Percentiles rank a stretch among this genome's conserved stretches.
Conservation (phyloP, 2,113 vertebrate genomes). For the Phycodurus eques region DNA sequence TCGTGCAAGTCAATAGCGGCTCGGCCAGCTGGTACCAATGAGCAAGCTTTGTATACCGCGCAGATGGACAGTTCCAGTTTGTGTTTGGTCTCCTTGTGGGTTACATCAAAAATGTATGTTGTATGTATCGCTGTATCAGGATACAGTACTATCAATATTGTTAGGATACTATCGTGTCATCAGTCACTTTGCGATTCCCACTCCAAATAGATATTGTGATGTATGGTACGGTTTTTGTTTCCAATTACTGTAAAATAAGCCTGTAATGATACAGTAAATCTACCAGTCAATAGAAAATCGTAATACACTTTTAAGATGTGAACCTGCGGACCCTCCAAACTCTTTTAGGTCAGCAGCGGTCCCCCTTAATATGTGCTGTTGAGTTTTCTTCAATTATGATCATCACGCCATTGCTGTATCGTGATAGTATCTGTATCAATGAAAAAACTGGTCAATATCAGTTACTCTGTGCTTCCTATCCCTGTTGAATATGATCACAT, state of each 20-base stretch:
- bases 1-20: slow-evolving; percentile 53
- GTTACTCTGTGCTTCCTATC: background rate
- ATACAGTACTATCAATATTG: background rate
- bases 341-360: no score
- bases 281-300: no score
- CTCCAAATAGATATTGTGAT: no score
- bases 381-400: background rate
- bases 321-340: no score
- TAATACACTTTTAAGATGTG: no score
- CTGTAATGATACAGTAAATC: no score
- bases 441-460: background rate
- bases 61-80: slow-evolving; percentile 39
- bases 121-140: background rate
- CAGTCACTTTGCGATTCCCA: no score
- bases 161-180: background rate
- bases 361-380: background rate
- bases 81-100: background rate
- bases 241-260: no score
- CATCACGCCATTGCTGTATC: background rate
- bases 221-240: no score
- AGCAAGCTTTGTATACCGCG: slow-evolving; percentile 33
- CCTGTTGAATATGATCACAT: background rate
- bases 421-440: background rate
- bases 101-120: background rate
- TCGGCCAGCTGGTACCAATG: slow-evolving; percentile 49